Base-by-base conservation (phyloP, 2,797 vertebrate genomes). In the Gymnodraco acuticeps region DNA sequence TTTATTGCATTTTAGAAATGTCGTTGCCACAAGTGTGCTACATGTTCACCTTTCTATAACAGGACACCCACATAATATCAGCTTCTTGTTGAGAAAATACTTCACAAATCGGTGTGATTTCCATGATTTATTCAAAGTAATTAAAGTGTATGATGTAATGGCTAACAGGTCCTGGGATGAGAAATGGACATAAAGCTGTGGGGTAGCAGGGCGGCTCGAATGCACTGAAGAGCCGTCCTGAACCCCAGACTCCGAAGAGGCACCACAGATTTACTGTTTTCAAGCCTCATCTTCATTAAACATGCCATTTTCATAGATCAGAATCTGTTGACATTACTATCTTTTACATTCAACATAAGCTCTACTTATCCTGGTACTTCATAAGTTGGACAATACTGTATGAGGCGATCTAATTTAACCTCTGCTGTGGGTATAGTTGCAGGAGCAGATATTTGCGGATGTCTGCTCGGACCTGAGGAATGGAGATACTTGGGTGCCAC, bases 151-250 rank as follows among this genome's bases (percentile, higher is more conserved):
- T 48, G 23, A 8, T 9, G 71, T 81, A 88, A 85, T 16, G 45
- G 3, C 6, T 3, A 83, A 78, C 89, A 89, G 89, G 75, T 87
- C 63, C 79, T 77, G 83, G 56, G 64, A 68, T 58, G 72, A 81
- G 92, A 89, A 93, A 80, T 59, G 66, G 82, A 75, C 92, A 66
- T 96, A 95, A 62, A 68, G 74, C 91, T 92, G 88, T 81, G 73
- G 77, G 87, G 52, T 68, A 12, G 19, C 88, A 71, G 77, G 86
- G 84, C 94, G 92, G 95, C 95, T 89, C 91, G 96, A 99, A 99
- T 98, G 98, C 97, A 99, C 97, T 94, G 68, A 96, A 97, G 92
- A 94, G 90, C 96, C 86, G 87, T 38, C 87, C 92, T 48, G 77
- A 81, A 76, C 51, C 87, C 4, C 84, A 94, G 91, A 77, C 56